phyloP scores from a whole-genome alignment of 2,797 vertebrate genomes.

The Anguilla obscura region DNA sequence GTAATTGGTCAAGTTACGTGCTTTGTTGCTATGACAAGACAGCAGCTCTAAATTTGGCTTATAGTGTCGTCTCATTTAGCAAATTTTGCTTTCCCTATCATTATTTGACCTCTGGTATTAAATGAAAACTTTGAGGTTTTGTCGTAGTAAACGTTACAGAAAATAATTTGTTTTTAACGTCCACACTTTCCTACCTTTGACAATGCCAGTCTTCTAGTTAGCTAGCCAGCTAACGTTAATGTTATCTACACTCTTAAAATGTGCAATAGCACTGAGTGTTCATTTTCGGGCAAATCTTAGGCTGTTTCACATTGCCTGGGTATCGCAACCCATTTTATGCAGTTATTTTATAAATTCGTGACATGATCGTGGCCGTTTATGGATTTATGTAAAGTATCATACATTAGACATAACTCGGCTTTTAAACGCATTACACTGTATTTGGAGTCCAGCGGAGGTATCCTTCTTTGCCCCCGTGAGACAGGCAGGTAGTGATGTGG shows the following conservation, averaged over 20 bases:
- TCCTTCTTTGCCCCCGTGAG: conserved; percentile 47
- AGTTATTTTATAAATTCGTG: conserved; percentile 11
- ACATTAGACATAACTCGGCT: not conserved
- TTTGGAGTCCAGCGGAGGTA: conserved; percentile 69
- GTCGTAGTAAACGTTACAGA: not conserved
- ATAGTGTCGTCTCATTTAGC: not conserved
- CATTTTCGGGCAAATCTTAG: not conserved
- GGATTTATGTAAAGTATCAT: not conserved
- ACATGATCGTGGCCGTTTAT: not conserved
- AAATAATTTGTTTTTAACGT: not conserved
- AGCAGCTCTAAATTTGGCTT: conserved; percentile 22
- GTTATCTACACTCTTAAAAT: not conserved
- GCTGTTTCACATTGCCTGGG: not conserved
- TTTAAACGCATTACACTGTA: conserved; percentile 40
- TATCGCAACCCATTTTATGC: not conserved
- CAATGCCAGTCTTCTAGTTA: not conserved
- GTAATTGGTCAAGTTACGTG: conserved; percentile 19
- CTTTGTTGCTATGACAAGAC: conserved; percentile 37
- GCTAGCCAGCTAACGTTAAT: not conserved
- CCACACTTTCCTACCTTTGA: not conserved
- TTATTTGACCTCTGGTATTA: not conserved
- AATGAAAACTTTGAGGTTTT: not conserved
- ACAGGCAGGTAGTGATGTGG: conserved; percentile 65
- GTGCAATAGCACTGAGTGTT: not conserved
- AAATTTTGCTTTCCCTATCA: not conserved